Evolutionary conservation across 2,888 invertebrate species (phyloP).

Genomic region (Eristalis arbustorum): DNA sequence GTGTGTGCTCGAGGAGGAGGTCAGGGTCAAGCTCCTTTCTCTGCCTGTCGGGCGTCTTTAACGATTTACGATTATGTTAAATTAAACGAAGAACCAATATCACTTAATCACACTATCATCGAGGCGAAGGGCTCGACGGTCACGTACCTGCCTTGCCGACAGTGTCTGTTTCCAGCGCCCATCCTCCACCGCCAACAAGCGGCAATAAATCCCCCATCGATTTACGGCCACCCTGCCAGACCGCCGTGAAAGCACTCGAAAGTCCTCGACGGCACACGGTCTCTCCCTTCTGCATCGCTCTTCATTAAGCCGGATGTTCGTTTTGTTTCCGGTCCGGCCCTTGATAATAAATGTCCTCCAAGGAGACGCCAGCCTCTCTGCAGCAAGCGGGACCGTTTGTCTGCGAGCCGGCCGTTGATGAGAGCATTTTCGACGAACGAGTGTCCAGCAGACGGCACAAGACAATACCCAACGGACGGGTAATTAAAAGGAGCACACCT

Average conservation of each 20-base stretch:
- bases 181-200: background rate
- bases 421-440: background rate
- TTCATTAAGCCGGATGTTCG: constrained; percentile 59
- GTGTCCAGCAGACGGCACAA: background rate
- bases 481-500: background rate
- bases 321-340: constrained; percentile 43
- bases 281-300: constrained; percentile 40
- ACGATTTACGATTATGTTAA: constrained; percentile 46
- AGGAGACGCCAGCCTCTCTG: background rate
- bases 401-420: background rate
- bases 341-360: background rate
- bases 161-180: background rate
- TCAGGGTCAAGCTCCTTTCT: too few relatives aligned
- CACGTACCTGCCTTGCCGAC: background rate
- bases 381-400: background rate
- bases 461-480: background rate
- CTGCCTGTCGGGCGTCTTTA: background rate
- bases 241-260: constrained; percentile 43
- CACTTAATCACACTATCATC: constrained; percentile 56
- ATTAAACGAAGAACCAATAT: constrained; percentile 47
- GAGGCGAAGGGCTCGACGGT: background rate
- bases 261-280: constrained; percentile 41
- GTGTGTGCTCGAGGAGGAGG: too few relatives aligned
- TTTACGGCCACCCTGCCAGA: constrained; percentile 41
- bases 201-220: constrained; percentile 52